phyloP scores from a whole-genome alignment of 2,888 invertebrate genomes.

The Drosophila mayaguana region DNA sequence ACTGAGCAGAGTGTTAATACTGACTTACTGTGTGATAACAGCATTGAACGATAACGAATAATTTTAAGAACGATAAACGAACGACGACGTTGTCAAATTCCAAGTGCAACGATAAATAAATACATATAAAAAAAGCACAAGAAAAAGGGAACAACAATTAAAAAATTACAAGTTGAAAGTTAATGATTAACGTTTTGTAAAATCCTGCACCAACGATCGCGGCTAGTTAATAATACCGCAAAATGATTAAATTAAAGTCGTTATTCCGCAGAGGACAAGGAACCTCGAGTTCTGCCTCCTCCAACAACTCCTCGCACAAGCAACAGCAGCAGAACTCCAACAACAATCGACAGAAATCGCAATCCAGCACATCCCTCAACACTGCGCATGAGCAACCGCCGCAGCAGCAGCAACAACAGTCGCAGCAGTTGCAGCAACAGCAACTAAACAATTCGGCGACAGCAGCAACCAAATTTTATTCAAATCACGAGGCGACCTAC shows the following conservation, averaged over 20 bases:
- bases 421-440: constrained; percentile 28
- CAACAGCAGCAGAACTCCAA: constrained; percentile 70
- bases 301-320: constrained; percentile 71
- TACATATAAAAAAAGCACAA: not conserved
- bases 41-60: constrained; percentile 45
- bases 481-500: constrained; percentile 71
- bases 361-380: constrained; percentile 81
- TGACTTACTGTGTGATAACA: constrained; percentile 41
- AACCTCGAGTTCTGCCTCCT: constrained; percentile 84
- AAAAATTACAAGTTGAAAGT: constrained; percentile 29
- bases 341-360: constrained; percentile 81
- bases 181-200: constrained; percentile 74
- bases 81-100: constrained; percentile 41
- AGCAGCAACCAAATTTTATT: constrained; percentile 73
- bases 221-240: constrained; percentile 7
- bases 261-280: constrained; percentile 95
- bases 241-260: constrained; percentile 96
- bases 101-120: constrained; percentile 33
- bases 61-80: constrained; percentile 50
- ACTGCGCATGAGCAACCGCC: constrained; percentile 73
- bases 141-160: constrained; percentile 10
- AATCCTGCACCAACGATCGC: constrained; percentile 13
- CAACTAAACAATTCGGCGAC: constrained; percentile 30
- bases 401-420: constrained; percentile 38
- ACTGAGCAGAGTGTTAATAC: constrained; percentile 29